These are phyloP conservation scores for Heliconius hermathena DNA, from an alignment of 1,140 invertebrate species.

Conservation along the genomic window DNA sequence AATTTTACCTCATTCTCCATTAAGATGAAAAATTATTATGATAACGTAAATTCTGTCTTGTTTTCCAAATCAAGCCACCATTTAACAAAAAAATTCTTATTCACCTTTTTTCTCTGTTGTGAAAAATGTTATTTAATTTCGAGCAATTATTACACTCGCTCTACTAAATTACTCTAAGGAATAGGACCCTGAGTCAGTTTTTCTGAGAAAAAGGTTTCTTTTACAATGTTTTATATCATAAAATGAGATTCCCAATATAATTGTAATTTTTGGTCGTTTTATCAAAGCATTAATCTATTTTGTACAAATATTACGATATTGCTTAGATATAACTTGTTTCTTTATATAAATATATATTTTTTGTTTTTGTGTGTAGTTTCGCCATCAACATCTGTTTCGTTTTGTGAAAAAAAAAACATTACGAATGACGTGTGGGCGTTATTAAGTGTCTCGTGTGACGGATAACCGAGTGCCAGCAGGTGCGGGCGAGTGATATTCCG, in stretches of 20 bases:
- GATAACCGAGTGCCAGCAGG: slow-evolving; percentile 59
- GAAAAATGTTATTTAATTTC: slow-evolving; percentile 81
- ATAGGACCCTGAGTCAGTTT: slow-evolving; percentile 70
- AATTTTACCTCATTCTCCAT: slow-evolving; percentile 58
- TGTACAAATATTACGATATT: background rate
- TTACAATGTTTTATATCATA: slow-evolving; percentile 70
- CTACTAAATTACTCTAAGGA: slow-evolving; percentile 77
- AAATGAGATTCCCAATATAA: slow-evolving; percentile 63
- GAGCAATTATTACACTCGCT: slow-evolving; percentile 79
- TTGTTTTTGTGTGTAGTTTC: slow-evolving; percentile 42
- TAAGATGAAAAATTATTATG: slow-evolving; percentile 70
- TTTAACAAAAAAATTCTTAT: slow-evolving; percentile 69
- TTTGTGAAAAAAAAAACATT: slow-evolving; percentile 46
- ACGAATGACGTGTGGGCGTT: slow-evolving; percentile 60
- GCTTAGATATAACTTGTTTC: slow-evolving; percentile 27
- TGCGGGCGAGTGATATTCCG: slow-evolving; percentile 47
- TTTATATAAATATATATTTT: background rate
- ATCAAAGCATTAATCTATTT: background rate
- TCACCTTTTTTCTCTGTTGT: slow-evolving; percentile 74
- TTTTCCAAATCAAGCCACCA: slow-evolving; percentile 63
- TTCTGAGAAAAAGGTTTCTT: slow-evolving; percentile 61
- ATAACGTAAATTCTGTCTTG: slow-evolving; percentile 65
- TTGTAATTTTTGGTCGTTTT: background rate
- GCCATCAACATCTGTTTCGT: slow-evolving; percentile 42
- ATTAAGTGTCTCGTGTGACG: slow-evolving; percentile 68